Evolutionary conservation across 1,140 invertebrate species (phyloP), one percentile per base, ranked within the genome.

Genomic region (Melipona quadrifasciata): DNA sequence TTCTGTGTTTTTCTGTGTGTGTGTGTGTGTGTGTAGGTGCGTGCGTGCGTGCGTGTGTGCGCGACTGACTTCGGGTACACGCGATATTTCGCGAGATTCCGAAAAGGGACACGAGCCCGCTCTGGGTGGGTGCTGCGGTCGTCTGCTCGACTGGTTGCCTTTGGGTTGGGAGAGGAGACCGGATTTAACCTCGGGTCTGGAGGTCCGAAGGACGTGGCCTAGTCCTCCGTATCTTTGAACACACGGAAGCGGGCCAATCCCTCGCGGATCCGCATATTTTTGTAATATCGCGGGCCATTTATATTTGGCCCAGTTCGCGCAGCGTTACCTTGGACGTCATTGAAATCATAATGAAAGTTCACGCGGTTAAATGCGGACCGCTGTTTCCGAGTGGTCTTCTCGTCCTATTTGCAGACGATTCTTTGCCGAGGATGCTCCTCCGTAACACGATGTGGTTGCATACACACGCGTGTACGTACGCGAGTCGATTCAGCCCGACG

Each of bases 51-150:
- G 1, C 8, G 8, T 65, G 61, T 21, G 72, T 73, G 74, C 57
- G 71, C 5, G 76, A 39, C 65, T 87, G 19, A 67, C 64, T 47
- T 65, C 34, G 83, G 74, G 16, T 65, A 65, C 16, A n/a, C 16
- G 68, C 82, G 82, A 53, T 81, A 89, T 88, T 76, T 79, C 79
- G 80, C 80, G 87, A 80, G 84, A 89, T 82, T 85, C 83, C 27
- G 75, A 17, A 72, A 39, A 51, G 57, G 39, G 31, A 31, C n/a
- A 85, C 24, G 17, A 47, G 31, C 58, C 19, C 21, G 17, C 11
- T 68, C 12, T 39, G 6, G n/a, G n/a, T n/a, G n/a, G n/a, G n/a
- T n/a, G n/a, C n/a, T n/a, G n/a, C n/a, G n/a, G 12, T 8, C 47
- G 16, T 51, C 39, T 24, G 24, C 39, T 19, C 14, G 34, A 10